phyloP scores from a whole-genome alignment of 2,888 invertebrate genomes.

The Hipparchia sbordonii region DNA sequence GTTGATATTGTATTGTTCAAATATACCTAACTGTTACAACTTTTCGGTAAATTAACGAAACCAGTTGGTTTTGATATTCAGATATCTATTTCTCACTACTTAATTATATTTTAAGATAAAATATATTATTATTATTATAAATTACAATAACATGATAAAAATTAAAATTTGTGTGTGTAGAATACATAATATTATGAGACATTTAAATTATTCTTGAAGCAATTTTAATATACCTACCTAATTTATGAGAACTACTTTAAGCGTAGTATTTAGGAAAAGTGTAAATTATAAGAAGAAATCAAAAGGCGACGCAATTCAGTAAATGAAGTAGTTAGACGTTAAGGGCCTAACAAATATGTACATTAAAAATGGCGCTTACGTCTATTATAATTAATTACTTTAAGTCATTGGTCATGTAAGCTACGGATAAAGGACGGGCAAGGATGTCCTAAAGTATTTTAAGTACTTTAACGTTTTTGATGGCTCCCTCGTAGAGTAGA shows the following conservation, averaged over 20 bases:
- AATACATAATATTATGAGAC: constrained; percentile 4
- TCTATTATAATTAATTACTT: constrained; percentile 24
- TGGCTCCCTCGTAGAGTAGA: neutral
- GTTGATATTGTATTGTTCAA: constrained; percentile 64
- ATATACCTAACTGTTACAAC: constrained; percentile 62
- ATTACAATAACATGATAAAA: constrained; percentile 5
- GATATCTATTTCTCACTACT: constrained; percentile 26
- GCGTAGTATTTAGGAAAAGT: constrained; percentile 12
- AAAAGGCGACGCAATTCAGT: constrained; percentile 14
- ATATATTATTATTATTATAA: constrained; percentile 1
- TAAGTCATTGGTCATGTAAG: constrained; percentile 12
- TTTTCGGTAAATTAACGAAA: constrained; percentile 36
- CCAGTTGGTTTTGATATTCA: constrained; percentile 23
- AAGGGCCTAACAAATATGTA: constrained; percentile 36
- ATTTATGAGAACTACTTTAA: constrained; percentile 26
- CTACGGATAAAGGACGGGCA: neutral
- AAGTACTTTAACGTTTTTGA: neutral
- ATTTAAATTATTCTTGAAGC: constrained; percentile 36
- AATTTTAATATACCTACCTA: constrained; percentile 27
- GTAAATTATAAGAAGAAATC: constrained; percentile 2
- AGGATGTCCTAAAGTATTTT: neutral
- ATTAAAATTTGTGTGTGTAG: neutral
- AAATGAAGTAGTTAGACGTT: constrained; percentile 29
- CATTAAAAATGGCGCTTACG: constrained; percentile 38
- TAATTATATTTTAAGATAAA: constrained; percentile 16